Base-by-base conservation (phyloP, 2,113 vertebrate genomes). In the Danionella cerebrum region DNA sequence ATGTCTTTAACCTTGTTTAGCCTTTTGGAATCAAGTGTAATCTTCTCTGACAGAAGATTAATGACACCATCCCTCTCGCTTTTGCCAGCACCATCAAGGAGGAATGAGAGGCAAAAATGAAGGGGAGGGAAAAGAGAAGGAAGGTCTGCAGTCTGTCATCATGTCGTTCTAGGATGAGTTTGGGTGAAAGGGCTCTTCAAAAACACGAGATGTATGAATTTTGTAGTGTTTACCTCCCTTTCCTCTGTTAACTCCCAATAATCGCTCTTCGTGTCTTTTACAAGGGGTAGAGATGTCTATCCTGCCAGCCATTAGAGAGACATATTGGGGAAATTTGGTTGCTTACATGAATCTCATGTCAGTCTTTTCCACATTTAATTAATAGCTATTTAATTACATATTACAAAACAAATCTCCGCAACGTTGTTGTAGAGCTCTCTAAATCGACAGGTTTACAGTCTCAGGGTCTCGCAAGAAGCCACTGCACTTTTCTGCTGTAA, bases 11-110 rank as follows among this genome's bases (percentile, higher is more conserved):
- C 69, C 71, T 65, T 25, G 59, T 65, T 72, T 67, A 75, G 70
- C 75, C 72, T 68, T 70, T 67, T 60, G 72, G 75, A 76, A 77
- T 72, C 69, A 69, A 65, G 65, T 44, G 38, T 79, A 77, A 78
- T 78, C 76, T 80, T 71, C 65, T 64, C 58, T 72, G 71, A 65
- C 70, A 74, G 72, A 25, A 66, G 74, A 77, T 77, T 77, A 77
- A 77, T 77, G 75, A 53, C 47, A 42, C 39, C 58, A 36, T 36
- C 44, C 25, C 41, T 47, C 14, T 47, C 19, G 67, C 35, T 71
- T 70, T 69, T 70, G 39, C 57, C 39, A 57, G 41, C 48, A 38
- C 9, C 21, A 55, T 27, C 41, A 66, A 41, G 42, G 67, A 48
- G 22, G 22, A 60, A 52, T 36, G 42, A 25, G 68, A 64, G 38